phyloP scores from a whole-genome alignment of 1,140 invertebrate species.

The Drosophila pseudoananassae region DNA sequence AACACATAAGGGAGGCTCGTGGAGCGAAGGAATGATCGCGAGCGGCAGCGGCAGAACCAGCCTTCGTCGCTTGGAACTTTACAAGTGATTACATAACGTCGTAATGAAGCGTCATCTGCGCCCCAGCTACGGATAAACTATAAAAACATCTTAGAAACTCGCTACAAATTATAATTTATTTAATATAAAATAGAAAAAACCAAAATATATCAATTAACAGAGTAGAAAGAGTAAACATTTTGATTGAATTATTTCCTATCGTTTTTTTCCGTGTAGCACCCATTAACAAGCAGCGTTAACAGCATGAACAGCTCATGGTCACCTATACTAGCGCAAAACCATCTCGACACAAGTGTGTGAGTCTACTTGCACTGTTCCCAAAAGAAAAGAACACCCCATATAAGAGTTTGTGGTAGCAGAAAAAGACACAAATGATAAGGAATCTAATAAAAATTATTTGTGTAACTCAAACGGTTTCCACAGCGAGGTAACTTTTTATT shows the following conservation, averaged over 20 bases:
- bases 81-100: constrained; percentile 56
- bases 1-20: background rate
- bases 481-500: too few relatives aligned
- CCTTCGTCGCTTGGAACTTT: constrained; percentile 54
- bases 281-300: constrained; percentile 29
- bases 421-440: background rate
- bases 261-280: background rate
- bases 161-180: too few relatives aligned
- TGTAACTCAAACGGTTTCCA: too few relatives aligned
- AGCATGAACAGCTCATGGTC: constrained; percentile 79
- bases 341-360: constrained; percentile 11
- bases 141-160: background rate
- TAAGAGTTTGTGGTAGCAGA: constrained; percentile 3
- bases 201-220: background rate
- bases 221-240: background rate
- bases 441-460: too few relatives aligned
- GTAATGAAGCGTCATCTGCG: constrained; percentile 81
- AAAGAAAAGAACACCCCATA: constrained; percentile 34
- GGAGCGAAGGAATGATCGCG: constrained; percentile 2
- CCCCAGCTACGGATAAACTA: constrained; percentile 55
- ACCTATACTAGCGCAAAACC: constrained; percentile 48
- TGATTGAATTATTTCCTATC: background rate
- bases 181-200: background rate
- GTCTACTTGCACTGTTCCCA: constrained; percentile 57
- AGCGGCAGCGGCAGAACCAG: constrained; percentile 14